phyloP scores from a whole-genome alignment of 1,140 invertebrate genomes.

The Myzus persicae region DNA sequence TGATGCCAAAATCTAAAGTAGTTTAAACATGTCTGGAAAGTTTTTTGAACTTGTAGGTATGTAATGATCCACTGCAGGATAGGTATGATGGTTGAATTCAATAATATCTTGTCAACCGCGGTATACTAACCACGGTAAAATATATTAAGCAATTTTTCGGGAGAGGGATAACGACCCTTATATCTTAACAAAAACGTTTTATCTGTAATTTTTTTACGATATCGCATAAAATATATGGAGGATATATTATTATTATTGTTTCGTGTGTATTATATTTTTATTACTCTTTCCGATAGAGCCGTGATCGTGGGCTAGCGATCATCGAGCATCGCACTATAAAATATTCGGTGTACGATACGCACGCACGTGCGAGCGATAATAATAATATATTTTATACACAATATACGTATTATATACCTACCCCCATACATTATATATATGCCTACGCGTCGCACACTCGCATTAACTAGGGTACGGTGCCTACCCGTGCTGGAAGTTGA shows the following conservation, averaged over 20 bases:
- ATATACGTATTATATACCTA: neutral
- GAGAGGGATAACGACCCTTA: too few species aligned
- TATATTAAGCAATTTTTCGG: too few species aligned
- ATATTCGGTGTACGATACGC: too few species aligned
- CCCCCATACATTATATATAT: too few species aligned
- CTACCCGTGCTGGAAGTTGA: neutral
- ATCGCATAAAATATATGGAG: neutral
- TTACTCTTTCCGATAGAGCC: neutral
- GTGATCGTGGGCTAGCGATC: too few species aligned
- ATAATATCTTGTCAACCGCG: too few species aligned
- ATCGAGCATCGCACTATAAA: neutral
- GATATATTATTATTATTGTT: neutral
- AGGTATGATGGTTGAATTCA: too few species aligned
- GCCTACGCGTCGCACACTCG: neutral
- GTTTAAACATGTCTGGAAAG: neutral
- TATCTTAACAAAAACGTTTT: too few species aligned
- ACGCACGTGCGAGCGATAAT: neutral
- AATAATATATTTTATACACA: neutral
- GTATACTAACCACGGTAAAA: too few species aligned
- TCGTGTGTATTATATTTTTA: neutral
- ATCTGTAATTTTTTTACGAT: too few species aligned
- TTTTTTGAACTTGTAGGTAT: neutral
- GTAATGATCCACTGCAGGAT: too few species aligned
- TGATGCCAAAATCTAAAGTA: neutral
- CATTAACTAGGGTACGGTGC: neutral